Conservation (phyloP, 2,797 vertebrate species). For the Clamator glandarius region DNA sequence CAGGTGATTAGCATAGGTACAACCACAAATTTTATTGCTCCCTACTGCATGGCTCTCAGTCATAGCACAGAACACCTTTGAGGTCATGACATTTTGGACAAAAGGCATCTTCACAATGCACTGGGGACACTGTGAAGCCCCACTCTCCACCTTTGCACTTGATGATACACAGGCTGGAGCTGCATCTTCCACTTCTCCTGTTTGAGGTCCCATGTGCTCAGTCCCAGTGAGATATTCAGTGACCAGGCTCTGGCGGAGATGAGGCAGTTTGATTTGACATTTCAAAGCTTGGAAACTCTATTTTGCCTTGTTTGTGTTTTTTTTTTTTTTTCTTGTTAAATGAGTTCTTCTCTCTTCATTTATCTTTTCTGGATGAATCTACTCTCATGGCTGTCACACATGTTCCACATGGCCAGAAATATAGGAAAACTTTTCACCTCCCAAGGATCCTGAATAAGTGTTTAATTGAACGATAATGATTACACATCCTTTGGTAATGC, state of each 20-base stretch:
- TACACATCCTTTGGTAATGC: neutral
- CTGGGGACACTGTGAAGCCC: neutral
- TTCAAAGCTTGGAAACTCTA: neutral
- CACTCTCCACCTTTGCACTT: neutral
- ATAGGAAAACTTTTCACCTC: neutral
- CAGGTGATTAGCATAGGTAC: conserved; percentile 49
- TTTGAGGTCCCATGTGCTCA: neutral
- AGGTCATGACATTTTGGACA: neutral
- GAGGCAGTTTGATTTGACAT: neutral
- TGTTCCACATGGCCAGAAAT: neutral
- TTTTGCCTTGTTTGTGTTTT: neutral
- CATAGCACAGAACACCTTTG: neutral
- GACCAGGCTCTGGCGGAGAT: neutral
- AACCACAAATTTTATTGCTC: neutral
- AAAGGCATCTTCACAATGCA: neutral
- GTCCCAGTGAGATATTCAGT: neutral
- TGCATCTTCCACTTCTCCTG: neutral
- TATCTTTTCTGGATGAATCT: neutral
- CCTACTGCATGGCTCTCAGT: neutral
- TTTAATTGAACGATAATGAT: neutral
- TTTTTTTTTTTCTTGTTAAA: neutral
- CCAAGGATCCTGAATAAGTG: neutral
- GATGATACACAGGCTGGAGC: neutral
- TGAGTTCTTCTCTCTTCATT: neutral
- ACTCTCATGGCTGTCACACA: neutral